Evolutionary conservation across 2,113 vertebrate genomes (phyloP).

Genomic region (Coreoperca whiteheadi): DNA sequence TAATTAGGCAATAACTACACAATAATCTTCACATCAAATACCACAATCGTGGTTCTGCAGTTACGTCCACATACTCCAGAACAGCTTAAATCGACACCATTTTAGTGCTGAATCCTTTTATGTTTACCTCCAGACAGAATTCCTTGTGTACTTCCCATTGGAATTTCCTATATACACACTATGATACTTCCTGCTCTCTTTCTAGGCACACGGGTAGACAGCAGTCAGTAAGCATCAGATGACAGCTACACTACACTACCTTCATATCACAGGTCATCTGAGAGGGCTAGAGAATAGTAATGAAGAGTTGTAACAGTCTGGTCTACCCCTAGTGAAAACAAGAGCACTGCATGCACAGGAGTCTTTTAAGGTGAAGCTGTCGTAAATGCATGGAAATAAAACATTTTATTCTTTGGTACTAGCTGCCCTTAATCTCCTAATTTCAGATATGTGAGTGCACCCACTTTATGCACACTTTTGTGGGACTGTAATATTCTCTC

Average conservation of each 20-base stretch:
- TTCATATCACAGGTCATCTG: conserved; percentile 45
- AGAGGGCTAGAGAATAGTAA: conserved; percentile 13
- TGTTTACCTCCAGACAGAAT: background rate
- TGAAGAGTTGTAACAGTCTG: background rate
- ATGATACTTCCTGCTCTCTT: conserved; percentile 45
- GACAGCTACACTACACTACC: conserved; percentile 47
- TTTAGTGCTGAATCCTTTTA: background rate
- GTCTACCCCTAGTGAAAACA: conserved; percentile 8
- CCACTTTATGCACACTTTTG: background rate
- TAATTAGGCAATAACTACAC: background rate
- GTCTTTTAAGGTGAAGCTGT: conserved; percentile 21
- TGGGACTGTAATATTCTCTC: background rate
- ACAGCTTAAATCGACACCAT: background rate
- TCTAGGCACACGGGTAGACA: conserved; percentile 28
- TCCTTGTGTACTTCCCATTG: background rate
- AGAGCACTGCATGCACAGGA: background rate
- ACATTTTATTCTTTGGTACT: background rate
- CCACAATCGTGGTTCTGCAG: background rate
- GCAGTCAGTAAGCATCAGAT: conserved; percentile 44
- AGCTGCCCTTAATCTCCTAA: background rate
- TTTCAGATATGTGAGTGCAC: background rate
- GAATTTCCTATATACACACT: background rate
- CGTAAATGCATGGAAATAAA: background rate
- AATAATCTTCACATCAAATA: background rate
- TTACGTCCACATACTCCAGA: background rate